Base-by-base conservation (phyloP, 2,113 vertebrate genomes). In the Pluvianellus socialis region DNA sequence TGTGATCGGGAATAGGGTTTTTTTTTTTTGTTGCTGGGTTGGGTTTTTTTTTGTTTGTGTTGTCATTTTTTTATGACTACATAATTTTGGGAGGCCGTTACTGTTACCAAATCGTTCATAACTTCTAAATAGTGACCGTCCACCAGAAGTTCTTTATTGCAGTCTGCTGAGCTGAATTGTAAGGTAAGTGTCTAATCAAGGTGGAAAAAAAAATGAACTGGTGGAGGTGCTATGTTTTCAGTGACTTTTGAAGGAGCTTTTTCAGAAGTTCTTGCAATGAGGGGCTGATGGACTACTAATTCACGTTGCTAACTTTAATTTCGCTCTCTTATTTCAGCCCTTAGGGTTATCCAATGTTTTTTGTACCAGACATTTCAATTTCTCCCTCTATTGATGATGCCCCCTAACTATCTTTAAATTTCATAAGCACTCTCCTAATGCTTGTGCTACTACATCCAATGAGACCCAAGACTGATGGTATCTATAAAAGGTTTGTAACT, bases 1-100 rank as follows among this genome's bases (percentile, higher is more conserved):
- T 27, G 26, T 79, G 21, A 42, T 32, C 38, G 55, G 45, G n/a
- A 44, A 38, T 28, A 5, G 12, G 2, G 0, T 7, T 19, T 53
- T 32, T 21, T 45, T 10, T 27, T 45, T 33, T 16, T 59, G 16
- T 44, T 44, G 44, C 4, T 38, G 38, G 38, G 38, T n/a, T n/a
- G n/a, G 38, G 7, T 38, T 38, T 14, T 47, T 10, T 47, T 63
- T 65, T 16, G 4, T 56, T n/a, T 61, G 1, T 70, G 32, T 33
- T 58, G 4, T 28, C 9, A 3, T 0, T 12, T 33, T 20, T 33
- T 35, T 9, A 45, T 35, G 13, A 32, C 38, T 18, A 10, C 7
- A 1, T 61, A 14, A 50, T 85, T 81, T 52, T 44, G 9, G 12
- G 27, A 58, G 13, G 35, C 20, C 3, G 4, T 79, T 58, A 14